phyloP scores from a whole-genome alignment of 2,888 invertebrate genomes.

The Furcula furcula region DNA sequence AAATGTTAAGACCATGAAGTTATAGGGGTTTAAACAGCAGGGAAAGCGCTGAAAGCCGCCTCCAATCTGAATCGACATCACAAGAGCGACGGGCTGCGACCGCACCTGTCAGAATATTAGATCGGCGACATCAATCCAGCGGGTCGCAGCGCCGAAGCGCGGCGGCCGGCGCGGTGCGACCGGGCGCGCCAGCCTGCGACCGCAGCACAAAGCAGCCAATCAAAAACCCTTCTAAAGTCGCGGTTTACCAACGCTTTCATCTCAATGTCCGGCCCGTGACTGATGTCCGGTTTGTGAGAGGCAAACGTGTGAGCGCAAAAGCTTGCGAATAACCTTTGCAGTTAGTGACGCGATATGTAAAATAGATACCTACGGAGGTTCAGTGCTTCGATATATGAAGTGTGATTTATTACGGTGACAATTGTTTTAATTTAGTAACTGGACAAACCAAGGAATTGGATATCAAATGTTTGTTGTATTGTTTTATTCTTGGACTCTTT shows the following conservation, averaged over 20 bases:
- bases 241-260: constrained; percentile 58
- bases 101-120: constrained; percentile 73
- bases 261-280: constrained; percentile 56
- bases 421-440: no score
- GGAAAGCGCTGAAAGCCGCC: constrained; percentile 12
- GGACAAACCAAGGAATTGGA: no score
- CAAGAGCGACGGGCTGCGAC: constrained; percentile 25
- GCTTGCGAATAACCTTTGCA: neutral
- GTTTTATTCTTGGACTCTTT: no score
- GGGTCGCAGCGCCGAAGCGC: constrained; percentile 18
- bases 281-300: constrained; percentile 2
- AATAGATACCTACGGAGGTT: no score
- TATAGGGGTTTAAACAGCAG: no score
- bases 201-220: constrained; percentile 45
- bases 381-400: no score
- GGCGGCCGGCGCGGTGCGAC: constrained; percentile 1
- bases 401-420: no score
- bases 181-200: constrained; percentile 3
- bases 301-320: neutral
- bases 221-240: constrained; percentile 65
- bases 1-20: no score
- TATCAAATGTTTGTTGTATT: no score
- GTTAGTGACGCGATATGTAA: constrained; percentile 20
- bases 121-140: constrained; percentile 70
- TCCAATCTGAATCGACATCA: constrained; percentile 14